Base-by-base conservation (phyloP, 2,888 invertebrate species). In the Plebejus anna region DNA sequence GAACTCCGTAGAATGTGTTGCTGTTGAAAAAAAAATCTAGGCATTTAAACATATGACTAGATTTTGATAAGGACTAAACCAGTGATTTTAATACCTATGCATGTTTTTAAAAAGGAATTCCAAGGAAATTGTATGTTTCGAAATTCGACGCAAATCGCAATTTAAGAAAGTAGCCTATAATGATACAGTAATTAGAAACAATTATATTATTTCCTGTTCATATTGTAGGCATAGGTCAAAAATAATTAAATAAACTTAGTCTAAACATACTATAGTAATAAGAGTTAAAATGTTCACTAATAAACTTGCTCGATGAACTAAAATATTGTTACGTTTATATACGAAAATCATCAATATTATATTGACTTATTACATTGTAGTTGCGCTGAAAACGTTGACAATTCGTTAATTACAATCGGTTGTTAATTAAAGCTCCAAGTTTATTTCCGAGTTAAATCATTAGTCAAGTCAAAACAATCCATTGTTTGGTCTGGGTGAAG, bases 1-100 rank as follows among this genome's bases (percentile, higher is more conserved):
- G 89, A 81, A 75, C 81, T 79, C 75, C 72, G 75, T 77, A 22
- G 78, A 79, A 76, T 72, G 76, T 55, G 47, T 51, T 6, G 66
- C 32, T 9, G 66, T 0, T 4, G 13, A 4, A 32, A 32, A 32
- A 32, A 51, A 75, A 76, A 66, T 75, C 61, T 66, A 72, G 71
- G 36, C 75, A 61, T 76, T 75, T 38, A 75, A 47, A 72, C 22
- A 72, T 42, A 59, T 71, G 57, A 66, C 47, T 36, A 6, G 16
- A 32, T 66, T 4, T 59, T 51, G 3, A 7, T 32, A 32, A 32
- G 1, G 32, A 32, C 32, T 32, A 32, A 32, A 2, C 32, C 32
- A 32, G 32, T 32, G 32, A 1, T 32, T 32, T 32, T 32, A 32
- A 32, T 32, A 22, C 22, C 22, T 22, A 22, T 22, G 22, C 22